Conservation (phyloP, 2,113 vertebrate species). For the Puma concolor region DNA sequence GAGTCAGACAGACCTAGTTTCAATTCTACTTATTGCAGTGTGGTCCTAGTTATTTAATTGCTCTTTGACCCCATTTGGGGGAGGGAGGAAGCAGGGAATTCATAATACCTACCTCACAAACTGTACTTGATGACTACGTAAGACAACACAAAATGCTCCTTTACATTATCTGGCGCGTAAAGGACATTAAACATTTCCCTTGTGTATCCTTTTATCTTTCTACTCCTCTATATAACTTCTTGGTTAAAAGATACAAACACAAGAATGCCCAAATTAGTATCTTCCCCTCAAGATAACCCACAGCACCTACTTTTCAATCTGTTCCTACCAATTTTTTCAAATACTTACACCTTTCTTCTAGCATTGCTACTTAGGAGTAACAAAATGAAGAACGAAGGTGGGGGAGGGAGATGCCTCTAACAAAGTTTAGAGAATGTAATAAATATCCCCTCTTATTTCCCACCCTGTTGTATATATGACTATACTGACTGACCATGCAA, state of each 20-base stretch:
- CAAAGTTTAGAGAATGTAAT: constrained; percentile 15
- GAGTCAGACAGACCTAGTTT: not conserved
- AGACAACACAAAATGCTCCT: constrained; percentile 17
- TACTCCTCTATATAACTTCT: not conserved
- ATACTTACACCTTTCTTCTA: constrained; percentile 22
- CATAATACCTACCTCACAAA: constrained; percentile 30
- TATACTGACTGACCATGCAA: not conserved
- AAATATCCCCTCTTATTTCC: constrained; percentile 20
- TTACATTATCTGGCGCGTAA: not conserved
- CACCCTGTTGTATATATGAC: constrained; percentile 20
- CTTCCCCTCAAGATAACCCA: constrained; percentile 35
- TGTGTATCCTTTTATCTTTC: not conserved
- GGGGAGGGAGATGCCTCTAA: not conserved
- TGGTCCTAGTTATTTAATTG: constrained; percentile 36
- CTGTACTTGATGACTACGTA: not conserved
- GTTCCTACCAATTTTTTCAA: constrained; percentile 52
- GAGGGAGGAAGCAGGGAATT: not conserved
- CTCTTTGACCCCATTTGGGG: not conserved
- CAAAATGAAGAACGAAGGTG: constrained; percentile 12
- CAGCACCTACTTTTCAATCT: constrained; percentile 23
- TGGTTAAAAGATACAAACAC: constrained; percentile 36
- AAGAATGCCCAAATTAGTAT: constrained; percentile 1
- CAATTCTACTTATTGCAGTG: not conserved
- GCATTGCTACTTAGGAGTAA: constrained; percentile 40
- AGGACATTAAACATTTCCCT: constrained; percentile 44